phyloP scores from a whole-genome alignment of 2,113 vertebrate species.

The Sander vitreus region DNA sequence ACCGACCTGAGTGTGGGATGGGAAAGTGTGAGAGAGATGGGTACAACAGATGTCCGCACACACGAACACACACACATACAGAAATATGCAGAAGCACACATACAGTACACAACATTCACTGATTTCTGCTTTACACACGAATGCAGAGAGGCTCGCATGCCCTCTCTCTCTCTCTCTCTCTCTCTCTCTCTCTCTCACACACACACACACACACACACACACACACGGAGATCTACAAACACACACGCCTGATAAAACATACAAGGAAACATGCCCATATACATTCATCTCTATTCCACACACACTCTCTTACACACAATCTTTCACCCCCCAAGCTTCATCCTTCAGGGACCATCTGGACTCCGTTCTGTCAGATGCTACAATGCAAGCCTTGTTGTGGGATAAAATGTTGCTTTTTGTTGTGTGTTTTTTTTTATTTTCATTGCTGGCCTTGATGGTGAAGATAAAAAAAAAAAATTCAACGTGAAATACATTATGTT shows the following conservation, averaged over 20 bases:
- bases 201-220: conserved; percentile 1
- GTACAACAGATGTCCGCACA: conserved; percentile 66
- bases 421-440: conserved; percentile 12
- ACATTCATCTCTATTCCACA: conserved; percentile 21
- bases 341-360: conserved; percentile 76
- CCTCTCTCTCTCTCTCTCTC: neutral
- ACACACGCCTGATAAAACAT: conserved; percentile 29
- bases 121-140: conserved; percentile 19
- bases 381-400: conserved; percentile 54
- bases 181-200: neutral
- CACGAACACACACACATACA: conserved; percentile 20
- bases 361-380: conserved; percentile 59
- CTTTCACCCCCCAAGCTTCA: conserved; percentile 55
- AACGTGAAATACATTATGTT: conserved; percentile 29
- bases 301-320: conserved; percentile 14
- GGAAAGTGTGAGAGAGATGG: conserved; percentile 32
- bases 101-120: neutral
- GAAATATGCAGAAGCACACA: conserved; percentile 23
- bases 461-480: neutral
- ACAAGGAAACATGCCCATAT: conserved; percentile 41
- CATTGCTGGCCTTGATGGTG: conserved; percentile 7
- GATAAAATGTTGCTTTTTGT: conserved; percentile 58
- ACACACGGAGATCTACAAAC: conserved; percentile 16
- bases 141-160: conserved; percentile 1
- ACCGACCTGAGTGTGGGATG: conserved; percentile 58